phyloP scores from a whole-genome alignment of 2,113 vertebrate genomes.

The Rhinolophus sinicus region DNA sequence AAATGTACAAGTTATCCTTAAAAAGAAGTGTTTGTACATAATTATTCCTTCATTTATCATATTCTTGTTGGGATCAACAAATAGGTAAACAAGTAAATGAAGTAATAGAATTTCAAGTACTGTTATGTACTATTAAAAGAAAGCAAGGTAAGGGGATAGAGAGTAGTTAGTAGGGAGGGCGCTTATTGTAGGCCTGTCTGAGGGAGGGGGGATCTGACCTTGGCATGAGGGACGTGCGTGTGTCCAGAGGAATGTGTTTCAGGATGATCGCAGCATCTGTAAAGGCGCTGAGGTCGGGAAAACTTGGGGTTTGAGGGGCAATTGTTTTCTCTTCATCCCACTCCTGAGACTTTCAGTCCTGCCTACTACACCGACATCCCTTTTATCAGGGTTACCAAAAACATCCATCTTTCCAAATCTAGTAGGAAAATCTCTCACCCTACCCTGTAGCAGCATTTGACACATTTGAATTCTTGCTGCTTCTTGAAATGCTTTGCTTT shows the following conservation, averaged over 20 bases:
- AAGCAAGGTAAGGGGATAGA: neutral
- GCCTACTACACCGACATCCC: neutral
- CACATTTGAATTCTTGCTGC: neutral
- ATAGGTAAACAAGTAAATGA: neutral
- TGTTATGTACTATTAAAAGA: neutral
- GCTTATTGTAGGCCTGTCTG: neutral
- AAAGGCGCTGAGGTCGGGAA: neutral
- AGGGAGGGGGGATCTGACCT: neutral
- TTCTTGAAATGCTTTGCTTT: neutral
- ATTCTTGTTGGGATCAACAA: neutral
- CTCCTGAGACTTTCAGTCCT: neutral
- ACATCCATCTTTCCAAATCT: neutral
- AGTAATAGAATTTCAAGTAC: slow-evolving; percentile 1
- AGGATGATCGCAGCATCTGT: neutral
- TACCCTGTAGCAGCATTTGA: neutral
- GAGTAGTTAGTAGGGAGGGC: neutral
- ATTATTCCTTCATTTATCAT: neutral
- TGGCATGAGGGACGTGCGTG: neutral
- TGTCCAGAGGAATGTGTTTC: neutral
- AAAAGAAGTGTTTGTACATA: neutral
- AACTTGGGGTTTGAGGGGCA: neutral
- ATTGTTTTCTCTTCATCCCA: neutral
- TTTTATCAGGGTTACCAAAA: neutral
- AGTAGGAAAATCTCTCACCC: neutral
- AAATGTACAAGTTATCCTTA: neutral